Evolutionary conservation across 2,797 vertebrate species (phyloP).

Genomic region (Premnoplex brunnescens): DNA sequence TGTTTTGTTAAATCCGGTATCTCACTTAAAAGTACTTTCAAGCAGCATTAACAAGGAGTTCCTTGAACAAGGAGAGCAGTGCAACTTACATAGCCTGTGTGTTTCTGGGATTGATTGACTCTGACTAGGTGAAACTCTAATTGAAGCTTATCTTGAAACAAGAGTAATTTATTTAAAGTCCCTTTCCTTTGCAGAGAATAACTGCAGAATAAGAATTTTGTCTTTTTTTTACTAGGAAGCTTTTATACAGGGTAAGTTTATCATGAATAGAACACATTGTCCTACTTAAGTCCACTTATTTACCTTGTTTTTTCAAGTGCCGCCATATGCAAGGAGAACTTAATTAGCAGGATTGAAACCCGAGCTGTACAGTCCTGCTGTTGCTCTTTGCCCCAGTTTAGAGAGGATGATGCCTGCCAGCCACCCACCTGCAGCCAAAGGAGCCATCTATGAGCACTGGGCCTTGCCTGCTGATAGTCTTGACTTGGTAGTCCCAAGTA

Average conservation of each 20-base stretch:
- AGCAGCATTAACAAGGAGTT: background rate
- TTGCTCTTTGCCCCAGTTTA: background rate
- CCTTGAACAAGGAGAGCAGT: background rate
- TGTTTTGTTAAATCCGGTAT: background rate
- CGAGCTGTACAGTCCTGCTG: fast-evolving
- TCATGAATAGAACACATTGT: background rate
- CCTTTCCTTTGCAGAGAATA: background rate
- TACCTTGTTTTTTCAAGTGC: background rate
- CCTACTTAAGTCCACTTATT: background rate
- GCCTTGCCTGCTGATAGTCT: fast-evolving
- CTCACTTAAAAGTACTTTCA: background rate
- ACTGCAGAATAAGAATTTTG: background rate
- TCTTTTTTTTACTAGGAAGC: background rate
- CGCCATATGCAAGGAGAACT: background rate
- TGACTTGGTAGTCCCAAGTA: background rate
- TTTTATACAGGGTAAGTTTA: background rate
- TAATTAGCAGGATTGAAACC: background rate
- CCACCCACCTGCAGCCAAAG: fast-evolving
- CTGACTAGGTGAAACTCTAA: background rate
- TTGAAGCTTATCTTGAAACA: background rate
- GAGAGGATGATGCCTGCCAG: background rate
- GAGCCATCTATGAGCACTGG: background rate
- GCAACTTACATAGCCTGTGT: background rate
- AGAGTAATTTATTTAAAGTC: background rate
- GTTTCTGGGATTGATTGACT: background rate